phyloP scores from a whole-genome alignment of 2,888 invertebrate genomes.

The Nephrotoma guestfalica region DNA sequence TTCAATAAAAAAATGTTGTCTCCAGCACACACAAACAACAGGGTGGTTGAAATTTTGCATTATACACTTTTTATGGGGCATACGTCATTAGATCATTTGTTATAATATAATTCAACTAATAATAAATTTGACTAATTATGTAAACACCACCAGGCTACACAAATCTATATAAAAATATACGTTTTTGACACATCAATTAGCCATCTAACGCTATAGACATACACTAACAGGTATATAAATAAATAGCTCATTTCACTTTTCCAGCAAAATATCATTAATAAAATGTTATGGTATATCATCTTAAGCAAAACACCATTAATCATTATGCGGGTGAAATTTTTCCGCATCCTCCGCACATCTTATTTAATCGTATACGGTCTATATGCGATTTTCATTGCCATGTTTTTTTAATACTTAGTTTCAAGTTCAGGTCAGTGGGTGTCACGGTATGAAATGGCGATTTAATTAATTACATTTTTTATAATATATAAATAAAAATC shows the following conservation, averaged over 20 bases:
- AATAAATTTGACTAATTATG: neutral
- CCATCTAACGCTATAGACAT: neutral
- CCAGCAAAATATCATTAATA: neutral
- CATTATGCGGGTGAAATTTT: neutral
- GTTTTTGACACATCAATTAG: neutral
- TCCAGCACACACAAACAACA: neutral
- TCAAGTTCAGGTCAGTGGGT: neutral
- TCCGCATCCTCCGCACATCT: neutral
- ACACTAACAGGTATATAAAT: neutral
- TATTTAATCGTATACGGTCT: neutral
- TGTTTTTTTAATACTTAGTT: neutral
- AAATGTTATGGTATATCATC: neutral
- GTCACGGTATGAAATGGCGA: neutral
- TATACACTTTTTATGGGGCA: neutral
- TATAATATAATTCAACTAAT: neutral
- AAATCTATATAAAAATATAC: neutral
- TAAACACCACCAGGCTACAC: neutral
- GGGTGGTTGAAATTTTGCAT: neutral
- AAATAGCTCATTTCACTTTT: neutral
- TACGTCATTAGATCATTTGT: neutral
- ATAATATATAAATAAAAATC: neutral
- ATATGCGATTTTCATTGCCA: neutral
- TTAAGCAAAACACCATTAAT: neutral
- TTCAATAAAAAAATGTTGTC: neutral
- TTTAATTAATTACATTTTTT: neutral